Evolutionary conservation across 2,888 invertebrate species (phyloP), one percentile per base, ranked within the genome.

Genomic region (Augochlorella aurata): DNA sequence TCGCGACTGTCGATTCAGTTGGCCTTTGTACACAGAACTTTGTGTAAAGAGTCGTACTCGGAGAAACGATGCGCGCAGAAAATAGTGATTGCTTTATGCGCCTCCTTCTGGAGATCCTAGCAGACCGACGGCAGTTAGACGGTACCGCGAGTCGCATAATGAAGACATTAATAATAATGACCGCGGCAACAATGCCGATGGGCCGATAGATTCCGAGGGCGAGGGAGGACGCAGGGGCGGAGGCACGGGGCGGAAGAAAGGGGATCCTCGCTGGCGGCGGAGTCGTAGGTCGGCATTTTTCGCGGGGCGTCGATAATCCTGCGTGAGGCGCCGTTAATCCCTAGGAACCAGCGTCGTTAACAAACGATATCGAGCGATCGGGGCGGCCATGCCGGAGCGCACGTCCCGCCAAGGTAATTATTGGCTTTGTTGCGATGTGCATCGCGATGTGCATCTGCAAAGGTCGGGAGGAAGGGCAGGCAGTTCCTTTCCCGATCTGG

Each of bases 401-500:
- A 61, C 58, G 77, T 61, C 65, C 71, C 63, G 84, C 21, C 78
- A 66, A 77, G 68, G 73, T 85, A 86, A 86, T 86, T 85, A 83
- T 81, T 74, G 83, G 81, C 77, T 84, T 70, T 84, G 79, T 71
- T 63, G 76, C 65, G 63, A 38, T 38, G 63, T 63, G 44, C 65
- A 77, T 81, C 81, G 81, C 79, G 83, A 81, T 81, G 63, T 63
- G 77, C 81, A 74, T 80, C 77, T 76, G 78, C 73, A 68, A 81
- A 84, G 85, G 85, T 73, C 76, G 77, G 77, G 67, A 54, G 74
- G 58, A 73, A 71, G 67, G 74, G 71, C 71, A 74, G 50, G 67
- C 49, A 18, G 68, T 54, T 79, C 82, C 77, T 75, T 85, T 77
- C 79, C 78, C 74, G 79, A 86, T 79, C 82, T 85, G 84, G 87